These are phyloP conservation scores for Ochropleura leucogaster DNA, from an alignment of 2,888 invertebrate species.

Conservation along the genomic window DNA sequence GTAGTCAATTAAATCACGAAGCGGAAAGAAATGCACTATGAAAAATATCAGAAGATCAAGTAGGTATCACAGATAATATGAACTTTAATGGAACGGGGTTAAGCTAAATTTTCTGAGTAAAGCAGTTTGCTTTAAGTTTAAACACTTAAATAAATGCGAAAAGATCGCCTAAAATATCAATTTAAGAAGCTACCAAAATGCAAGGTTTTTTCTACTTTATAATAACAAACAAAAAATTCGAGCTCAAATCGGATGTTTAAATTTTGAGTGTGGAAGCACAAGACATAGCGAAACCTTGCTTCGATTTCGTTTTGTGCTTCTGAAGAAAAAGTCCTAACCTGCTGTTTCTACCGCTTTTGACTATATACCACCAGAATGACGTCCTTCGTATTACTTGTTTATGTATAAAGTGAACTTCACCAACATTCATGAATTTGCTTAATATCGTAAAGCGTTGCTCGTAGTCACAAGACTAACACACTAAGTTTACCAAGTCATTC, in stretches of 20 bases:
- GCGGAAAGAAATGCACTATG: conserved; percentile 58
- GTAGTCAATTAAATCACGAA: conserved; percentile 74
- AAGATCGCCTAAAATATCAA: neutral
- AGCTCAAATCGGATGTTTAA: neutral
- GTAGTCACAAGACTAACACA: conserved; percentile 26
- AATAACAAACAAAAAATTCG: neutral
- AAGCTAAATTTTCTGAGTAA: neutral
- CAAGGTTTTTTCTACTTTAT: too few relatives aligned
- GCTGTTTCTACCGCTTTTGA: neutral
- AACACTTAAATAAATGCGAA: too few relatives aligned
- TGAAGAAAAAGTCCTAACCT: neutral
- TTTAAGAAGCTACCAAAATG: neutral
- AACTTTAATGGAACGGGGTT: neutral
- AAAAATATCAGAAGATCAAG: conserved; percentile 26
- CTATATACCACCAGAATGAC: neutral
- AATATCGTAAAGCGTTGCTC: conserved; percentile 29
- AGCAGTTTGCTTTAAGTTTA: neutral
- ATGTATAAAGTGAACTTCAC: conserved; percentile 14
- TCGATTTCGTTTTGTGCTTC: neutral
- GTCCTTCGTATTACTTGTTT: neutral
- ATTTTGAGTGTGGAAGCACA: neutral
- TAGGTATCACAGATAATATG: neutral
- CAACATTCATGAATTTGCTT: conserved; percentile 1
- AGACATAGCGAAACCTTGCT: neutral
- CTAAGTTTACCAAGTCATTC: conserved; percentile 46